A percentile compares a stretch with the other conserved stretches of the same genome.
Evolutionary conservation across 2,113 vertebrate species (phyloP).

Genomic region (Etia nguti): DNA sequence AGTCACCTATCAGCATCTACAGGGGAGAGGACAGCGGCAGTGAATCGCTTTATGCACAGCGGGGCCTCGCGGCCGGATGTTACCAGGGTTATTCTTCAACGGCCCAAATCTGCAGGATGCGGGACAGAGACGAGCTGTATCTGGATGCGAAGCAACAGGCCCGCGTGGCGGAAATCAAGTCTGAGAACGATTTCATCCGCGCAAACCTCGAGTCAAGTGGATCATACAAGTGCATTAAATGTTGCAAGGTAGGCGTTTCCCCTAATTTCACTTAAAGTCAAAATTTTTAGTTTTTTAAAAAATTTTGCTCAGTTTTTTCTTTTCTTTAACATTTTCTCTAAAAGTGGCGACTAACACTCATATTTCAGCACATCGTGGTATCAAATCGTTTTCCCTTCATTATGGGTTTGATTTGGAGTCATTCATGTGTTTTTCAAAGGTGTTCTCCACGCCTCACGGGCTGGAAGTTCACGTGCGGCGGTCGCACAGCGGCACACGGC

Average conservation of each 20-base stretch:
- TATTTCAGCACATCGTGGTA: background rate
- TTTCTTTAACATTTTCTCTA: background rate
- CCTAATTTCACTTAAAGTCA: background rate
- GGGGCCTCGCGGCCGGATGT: slow-evolving; percentile 54
- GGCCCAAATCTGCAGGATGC: slow-evolving; percentile 64
- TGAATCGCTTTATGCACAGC: slow-evolving; percentile 55
- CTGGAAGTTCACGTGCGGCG: slow-evolving; percentile 91
- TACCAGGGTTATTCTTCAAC: slow-evolving; percentile 73
- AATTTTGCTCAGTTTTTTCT: background rate
- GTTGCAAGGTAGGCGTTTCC: slow-evolving; percentile 83
- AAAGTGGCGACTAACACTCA: background rate
- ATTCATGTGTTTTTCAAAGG: slow-evolving; percentile 64
- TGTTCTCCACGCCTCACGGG: slow-evolving; percentile 90
- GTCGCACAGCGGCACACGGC: slow-evolving; percentile 90
- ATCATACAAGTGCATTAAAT: slow-evolving; percentile 92
- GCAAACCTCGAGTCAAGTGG: slow-evolving; percentile 77
- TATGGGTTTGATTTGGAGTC: background rate
- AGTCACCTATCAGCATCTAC: slow-evolving; percentile 71
- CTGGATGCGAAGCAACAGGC: slow-evolving; percentile 66
- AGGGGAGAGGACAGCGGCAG: slow-evolving; percentile 65
- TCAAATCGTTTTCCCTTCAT: background rate
- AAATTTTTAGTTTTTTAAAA: background rate
- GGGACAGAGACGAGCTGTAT: slow-evolving; percentile 51
- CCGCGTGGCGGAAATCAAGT: slow-evolving; percentile 77
- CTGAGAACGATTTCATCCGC: slow-evolving; percentile 82